Evolutionary conservation across 2,797 vertebrate species (phyloP).

Genomic region (Choloepus didactylus): DNA sequence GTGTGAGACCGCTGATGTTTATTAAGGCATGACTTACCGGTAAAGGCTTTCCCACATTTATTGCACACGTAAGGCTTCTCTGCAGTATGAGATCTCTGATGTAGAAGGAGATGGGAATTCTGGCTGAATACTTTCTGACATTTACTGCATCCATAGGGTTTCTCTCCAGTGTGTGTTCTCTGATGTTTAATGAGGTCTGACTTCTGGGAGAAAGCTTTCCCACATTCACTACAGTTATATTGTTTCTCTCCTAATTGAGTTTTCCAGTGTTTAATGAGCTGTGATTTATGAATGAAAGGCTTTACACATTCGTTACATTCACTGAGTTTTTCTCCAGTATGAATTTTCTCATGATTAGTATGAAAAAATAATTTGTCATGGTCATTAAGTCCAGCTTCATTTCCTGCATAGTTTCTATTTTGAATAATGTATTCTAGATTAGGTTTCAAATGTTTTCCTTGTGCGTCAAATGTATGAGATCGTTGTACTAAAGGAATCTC

Average conservation of each 20-base stretch:
- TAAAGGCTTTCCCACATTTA: neutral
- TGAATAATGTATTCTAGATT: neutral
- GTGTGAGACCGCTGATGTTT: conserved; percentile 15
- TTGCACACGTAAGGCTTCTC: neutral
- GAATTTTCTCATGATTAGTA: neutral
- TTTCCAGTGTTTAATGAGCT: conserved; percentile 8
- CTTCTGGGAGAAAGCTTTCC: neutral
- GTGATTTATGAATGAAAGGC: neutral
- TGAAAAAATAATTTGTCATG: neutral
- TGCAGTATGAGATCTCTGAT: conserved; percentile 33
- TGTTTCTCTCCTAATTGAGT: neutral
- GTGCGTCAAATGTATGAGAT: neutral
- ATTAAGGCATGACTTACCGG: neutral
- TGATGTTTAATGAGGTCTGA: conserved; percentile 3
- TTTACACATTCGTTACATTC: neutral
- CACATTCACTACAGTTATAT: neutral
- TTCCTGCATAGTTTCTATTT: neutral
- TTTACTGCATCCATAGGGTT: neutral
- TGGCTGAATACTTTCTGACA: neutral
- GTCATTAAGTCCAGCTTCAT: neutral
- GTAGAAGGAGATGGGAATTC: neutral
- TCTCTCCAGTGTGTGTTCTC: neutral
- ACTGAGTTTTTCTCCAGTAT: neutral
- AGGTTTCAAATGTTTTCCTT: conserved; percentile 17
- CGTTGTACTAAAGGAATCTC: neutral